Conservation (phyloP, 1,140 invertebrate species). For the Apocrypta bakeri region DNA sequence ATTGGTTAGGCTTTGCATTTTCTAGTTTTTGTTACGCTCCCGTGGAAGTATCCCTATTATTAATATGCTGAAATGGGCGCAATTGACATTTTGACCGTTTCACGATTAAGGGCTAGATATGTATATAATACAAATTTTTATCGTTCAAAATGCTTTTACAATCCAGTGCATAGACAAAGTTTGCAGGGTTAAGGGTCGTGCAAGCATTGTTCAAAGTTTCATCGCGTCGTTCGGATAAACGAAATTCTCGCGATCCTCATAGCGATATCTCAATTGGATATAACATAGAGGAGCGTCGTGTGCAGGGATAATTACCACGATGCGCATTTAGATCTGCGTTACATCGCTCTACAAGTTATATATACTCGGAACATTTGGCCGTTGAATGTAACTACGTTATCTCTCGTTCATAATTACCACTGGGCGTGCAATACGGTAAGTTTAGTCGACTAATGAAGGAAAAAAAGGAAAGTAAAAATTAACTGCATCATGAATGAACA, state of each 20-base stretch:
- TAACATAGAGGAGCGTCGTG: too few species aligned
- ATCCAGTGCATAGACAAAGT: background rate
- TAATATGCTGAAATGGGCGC: too few species aligned
- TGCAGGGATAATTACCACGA: background rate
- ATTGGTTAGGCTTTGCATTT: background rate
- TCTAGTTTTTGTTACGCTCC: background rate
- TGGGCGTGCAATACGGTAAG: too few species aligned
- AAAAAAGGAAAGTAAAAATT: background rate
- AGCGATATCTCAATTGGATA: background rate
- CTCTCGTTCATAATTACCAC: background rate
- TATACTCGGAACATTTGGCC: background rate
- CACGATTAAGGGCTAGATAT: too few species aligned
- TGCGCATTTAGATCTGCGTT: background rate
- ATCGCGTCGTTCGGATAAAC: background rate
- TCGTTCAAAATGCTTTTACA: too few species aligned
- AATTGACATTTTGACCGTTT: too few species aligned
- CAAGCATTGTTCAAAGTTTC: too few species aligned
- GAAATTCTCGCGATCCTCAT: background rate
- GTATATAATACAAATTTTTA: too few species aligned
- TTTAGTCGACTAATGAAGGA: too few species aligned
- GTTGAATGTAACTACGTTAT: background rate
- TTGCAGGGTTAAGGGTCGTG: too few species aligned
- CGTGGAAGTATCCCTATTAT: too few species aligned
- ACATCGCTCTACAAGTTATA: too few species aligned
- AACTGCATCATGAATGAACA: conserved; percentile 26